These are phyloP conservation scores for Micromussa lordhowensis DNA, from an alignment of 92 coral and sea anemone species.

Conservation along the genomic window DNA sequence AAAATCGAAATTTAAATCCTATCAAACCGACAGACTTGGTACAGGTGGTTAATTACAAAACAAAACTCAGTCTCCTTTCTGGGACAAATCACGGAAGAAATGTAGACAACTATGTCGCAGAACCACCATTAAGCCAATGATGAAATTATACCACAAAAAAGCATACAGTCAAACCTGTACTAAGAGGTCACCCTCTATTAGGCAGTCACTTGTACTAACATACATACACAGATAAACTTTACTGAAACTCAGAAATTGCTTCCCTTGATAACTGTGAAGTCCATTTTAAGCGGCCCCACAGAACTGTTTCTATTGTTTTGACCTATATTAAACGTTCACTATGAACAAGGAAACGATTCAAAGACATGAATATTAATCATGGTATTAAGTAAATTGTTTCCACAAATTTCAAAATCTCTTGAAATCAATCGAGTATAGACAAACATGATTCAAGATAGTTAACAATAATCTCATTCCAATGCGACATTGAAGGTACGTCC, in stretches of 20 bases:
- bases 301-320: constrained; percentile 11
- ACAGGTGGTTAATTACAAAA: too few relatives aligned
- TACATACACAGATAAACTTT: background rate
- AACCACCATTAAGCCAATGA: constrained; percentile 19
- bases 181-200: too few relatives aligned
- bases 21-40: too few relatives aligned
- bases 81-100: background rate
- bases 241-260: constrained; percentile 5
- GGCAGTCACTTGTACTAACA: constrained; percentile 7
- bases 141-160: constrained; percentile 6
- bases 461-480: too few relatives aligned
- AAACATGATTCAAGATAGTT: too few relatives aligned
- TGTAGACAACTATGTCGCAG: constrained; percentile 15
- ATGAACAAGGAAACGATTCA: constrained; percentile 5
- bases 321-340: constrained; percentile 17
- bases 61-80: too few relatives aligned
- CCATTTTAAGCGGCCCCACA: background rate
- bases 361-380: background rate
- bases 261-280: background rate
- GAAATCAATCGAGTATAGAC: too few relatives aligned
- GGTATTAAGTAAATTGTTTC: too few relatives aligned
- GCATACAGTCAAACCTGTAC: background rate
- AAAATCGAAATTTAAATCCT: background rate
- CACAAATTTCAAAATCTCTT: too few relatives aligned
- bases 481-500: too few relatives aligned